Evolutionary conservation across 2,113 vertebrate species (phyloP).

Genomic region (Octodon degus): DNA sequence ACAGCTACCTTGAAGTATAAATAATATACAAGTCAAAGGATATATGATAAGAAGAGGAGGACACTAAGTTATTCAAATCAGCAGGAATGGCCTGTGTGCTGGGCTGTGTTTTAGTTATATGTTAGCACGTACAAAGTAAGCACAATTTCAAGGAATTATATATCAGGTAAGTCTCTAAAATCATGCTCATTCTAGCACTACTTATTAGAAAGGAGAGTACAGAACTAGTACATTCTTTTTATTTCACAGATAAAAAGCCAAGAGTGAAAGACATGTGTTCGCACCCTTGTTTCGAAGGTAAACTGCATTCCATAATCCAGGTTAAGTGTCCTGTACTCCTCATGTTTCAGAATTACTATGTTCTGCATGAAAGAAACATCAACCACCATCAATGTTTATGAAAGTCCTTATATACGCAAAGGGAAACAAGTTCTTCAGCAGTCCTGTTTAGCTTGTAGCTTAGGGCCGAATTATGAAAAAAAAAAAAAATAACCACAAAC

Average conservation of each 20-base stretch:
- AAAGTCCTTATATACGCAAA: background rate
- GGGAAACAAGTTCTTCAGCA: background rate
- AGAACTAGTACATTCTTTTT: background rate
- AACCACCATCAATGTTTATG: background rate
- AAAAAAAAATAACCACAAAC: slow-evolving; percentile 51
- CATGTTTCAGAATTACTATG: background rate
- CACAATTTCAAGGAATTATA: slow-evolving; percentile 10
- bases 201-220: background rate
- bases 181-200: background rate
- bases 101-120: background rate
- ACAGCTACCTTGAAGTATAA: background rate
- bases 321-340: background rate
- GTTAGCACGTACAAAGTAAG: background rate
- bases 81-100: background rate
- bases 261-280: background rate
- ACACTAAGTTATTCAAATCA: slow-evolving; percentile 46
- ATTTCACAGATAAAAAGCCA: background rate
- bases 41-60: background rate
- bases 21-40: background rate
- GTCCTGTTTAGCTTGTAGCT: background rate
- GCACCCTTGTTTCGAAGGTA: background rate
- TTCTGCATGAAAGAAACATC: background rate
- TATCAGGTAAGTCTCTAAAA: background rate
- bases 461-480: background rate
- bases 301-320: background rate